phyloP scores from a whole-genome alignment of 1,140 invertebrate genomes.

The Drosophila punjabiensis region DNA sequence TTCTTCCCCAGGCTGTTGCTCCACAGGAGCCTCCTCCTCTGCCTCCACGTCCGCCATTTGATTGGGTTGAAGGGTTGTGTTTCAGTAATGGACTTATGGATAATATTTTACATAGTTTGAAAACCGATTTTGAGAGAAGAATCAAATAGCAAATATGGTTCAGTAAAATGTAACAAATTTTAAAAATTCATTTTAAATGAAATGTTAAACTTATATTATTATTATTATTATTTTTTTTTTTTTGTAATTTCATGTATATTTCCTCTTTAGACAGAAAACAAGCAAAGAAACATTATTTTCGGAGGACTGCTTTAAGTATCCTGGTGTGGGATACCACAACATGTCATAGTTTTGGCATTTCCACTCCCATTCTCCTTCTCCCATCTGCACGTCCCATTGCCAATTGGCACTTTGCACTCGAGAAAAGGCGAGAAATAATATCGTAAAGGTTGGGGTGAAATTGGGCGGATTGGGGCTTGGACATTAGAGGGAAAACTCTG shows the following conservation, averaged over 20 bases:
- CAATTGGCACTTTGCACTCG: slow-evolving; percentile 27
- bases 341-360: slow-evolving; percentile 48
- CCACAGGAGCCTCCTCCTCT: neutral
- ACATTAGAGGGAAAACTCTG: neutral
- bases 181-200: neutral
- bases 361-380: neutral
- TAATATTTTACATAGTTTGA: slow-evolving; percentile 3
- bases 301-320: neutral
- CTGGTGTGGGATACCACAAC: slow-evolving; percentile 32
- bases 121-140: neutral
- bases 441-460: neutral
- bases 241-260: neutral
- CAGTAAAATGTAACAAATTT: neutral
- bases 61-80: slow-evolving; percentile 2
- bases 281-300: neutral
- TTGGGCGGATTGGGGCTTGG: neutral
- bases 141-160: neutral
- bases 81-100: neutral
- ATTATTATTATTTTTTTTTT: neutral
- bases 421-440: slow-evolving; percentile 15
- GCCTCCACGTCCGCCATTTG: slow-evolving; percentile 31
- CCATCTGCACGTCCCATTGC: slow-evolving; percentile 7
- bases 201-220: neutral
- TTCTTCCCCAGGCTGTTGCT: neutral
- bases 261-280: neutral